phyloP scores from a whole-genome alignment of 2,113 vertebrate genomes.

The Marcusenius ussheri region DNA sequence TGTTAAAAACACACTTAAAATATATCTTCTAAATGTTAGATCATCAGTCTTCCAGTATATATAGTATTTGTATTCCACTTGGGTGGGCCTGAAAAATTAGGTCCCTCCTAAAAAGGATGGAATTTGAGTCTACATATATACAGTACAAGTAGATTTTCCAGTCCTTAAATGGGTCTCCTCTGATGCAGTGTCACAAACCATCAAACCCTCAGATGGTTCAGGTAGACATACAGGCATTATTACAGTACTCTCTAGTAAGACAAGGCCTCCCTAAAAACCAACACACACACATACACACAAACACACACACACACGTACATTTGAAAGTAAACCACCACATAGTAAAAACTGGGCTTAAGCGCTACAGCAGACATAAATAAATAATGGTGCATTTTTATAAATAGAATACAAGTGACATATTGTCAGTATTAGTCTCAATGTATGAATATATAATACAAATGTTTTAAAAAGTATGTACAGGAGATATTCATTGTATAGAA shows the following conservation, averaged over 20 bases:
- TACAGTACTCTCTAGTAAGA: constrained; percentile 11
- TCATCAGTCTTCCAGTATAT: background rate
- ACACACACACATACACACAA: constrained; percentile 1
- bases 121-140: background rate
- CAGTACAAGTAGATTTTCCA: background rate
- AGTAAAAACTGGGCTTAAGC: background rate
- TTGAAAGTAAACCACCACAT: background rate
- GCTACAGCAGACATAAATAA: constrained; percentile 37
- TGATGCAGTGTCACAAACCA: background rate
- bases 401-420: constrained; percentile 51
- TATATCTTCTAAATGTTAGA: background rate
- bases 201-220: background rate
- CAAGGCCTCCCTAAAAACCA: background rate
- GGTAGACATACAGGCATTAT: background rate
- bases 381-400: constrained; percentile 51
- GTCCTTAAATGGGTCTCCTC: background rate
- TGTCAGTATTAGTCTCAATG: constrained; percentile 40
- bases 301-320: background rate
- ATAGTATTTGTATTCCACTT: background rate
- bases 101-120: background rate
- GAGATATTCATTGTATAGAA: constrained; percentile 15
- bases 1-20: background rate
- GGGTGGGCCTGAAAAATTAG: background rate
- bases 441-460: constrained; percentile 47
- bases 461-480: constrained; percentile 41